Conservation (phyloP, 2,113 vertebrate species). For the Platichthys flesus region DNA sequence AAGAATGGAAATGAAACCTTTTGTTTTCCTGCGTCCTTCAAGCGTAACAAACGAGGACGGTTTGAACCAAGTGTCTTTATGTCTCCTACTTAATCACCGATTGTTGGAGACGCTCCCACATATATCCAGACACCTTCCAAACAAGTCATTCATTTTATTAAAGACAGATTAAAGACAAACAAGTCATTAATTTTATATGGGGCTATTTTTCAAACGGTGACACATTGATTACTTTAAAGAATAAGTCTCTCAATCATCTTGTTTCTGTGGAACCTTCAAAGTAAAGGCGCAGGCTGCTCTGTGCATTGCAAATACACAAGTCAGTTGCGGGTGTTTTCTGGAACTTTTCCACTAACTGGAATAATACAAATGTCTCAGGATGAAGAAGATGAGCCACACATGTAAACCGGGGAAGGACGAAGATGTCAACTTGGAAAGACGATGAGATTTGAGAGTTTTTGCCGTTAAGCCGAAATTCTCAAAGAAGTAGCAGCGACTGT, state of each 20-base stretch:
- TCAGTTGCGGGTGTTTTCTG: too few relatives aligned
- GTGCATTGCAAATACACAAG: background rate
- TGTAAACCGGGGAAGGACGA: too few relatives aligned
- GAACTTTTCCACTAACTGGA: too few relatives aligned
- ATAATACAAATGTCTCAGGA: too few relatives aligned
- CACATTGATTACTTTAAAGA: constrained; percentile 34
- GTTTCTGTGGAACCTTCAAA: background rate
- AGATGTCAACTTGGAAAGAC: too few relatives aligned
- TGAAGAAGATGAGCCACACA: too few relatives aligned
- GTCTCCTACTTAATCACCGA: constrained; percentile 22
- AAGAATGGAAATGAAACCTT: background rate
- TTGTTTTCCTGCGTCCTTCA: constrained; percentile 13
- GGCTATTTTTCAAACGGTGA: constrained; percentile 31
- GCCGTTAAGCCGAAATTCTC: too few relatives aligned
- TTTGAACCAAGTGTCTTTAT: constrained; percentile 6
- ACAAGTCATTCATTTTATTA: constrained; percentile 32
- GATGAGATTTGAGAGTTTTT: too few relatives aligned
- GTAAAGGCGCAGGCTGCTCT: background rate
- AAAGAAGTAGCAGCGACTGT: too few relatives aligned
- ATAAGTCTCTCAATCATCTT: constrained; percentile 13
- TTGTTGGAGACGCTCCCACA: constrained; percentile 4
- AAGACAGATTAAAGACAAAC: constrained; percentile 31
- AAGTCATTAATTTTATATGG: constrained; percentile 26
- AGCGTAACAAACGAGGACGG: constrained; percentile 1
- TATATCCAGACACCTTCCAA: constrained; percentile 29